Percentiles rank a stretch among this genome's conserved stretches.
Evolutionary conservation across 1,140 invertebrate species (phyloP).

Genomic region (Helicoverpa armigera): DNA sequence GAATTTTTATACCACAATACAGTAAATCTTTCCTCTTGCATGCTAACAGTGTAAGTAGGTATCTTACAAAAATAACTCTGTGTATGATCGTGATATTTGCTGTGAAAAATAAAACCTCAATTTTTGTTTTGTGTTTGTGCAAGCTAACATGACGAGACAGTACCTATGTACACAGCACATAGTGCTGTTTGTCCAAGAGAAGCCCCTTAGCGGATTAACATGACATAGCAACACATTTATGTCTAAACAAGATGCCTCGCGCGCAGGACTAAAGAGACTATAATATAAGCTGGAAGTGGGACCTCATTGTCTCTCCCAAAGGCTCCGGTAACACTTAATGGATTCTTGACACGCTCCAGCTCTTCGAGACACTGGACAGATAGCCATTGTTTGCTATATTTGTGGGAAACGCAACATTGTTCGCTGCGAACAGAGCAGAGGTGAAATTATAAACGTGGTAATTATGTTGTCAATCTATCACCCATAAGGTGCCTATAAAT

Average conservation of each 20-base stretch:
- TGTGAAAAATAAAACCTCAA: neutral
- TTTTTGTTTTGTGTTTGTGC: neutral
- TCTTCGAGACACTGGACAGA: conserved; percentile 53
- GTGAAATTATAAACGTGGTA: conserved; percentile 40
- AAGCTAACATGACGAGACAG: conserved; percentile 2
- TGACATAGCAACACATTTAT: conserved; percentile 32
- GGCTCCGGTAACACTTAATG: conserved; percentile 60
- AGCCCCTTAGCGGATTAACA: conserved; percentile 40
- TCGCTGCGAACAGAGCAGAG: conserved; percentile 41
- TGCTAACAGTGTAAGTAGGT: no score
- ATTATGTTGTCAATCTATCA: conserved; percentile 38
- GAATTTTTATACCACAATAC: no score
- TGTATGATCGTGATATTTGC: no score
- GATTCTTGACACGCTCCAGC: conserved; percentile 61
- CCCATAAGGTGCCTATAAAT: conserved; percentile 27
- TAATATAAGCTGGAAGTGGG: conserved; percentile 30
- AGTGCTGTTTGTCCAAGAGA: neutral
- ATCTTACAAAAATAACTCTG: no score
- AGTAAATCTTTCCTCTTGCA: no score
- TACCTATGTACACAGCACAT: conserved; percentile 5
- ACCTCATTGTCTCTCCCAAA: conserved; percentile 44
- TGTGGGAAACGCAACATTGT: conserved; percentile 50
- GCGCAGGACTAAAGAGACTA: conserved; percentile 36
- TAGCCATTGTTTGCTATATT: conserved; percentile 54
- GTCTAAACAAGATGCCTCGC: conserved; percentile 30